These are phyloP conservation scores for Sus scrofa DNA, from an alignment of 2,113 vertebrate species.

Conservation along the genomic window T2T-Sscrofa CM000822.6:32361501-32362000, in stretches of 20 bases:
- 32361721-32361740: neutral
- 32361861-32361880: neutral
- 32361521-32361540: neutral
- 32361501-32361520: neutral
- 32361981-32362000: neutral
- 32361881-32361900: neutral
- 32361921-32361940: neutral
- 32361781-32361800: neutral
- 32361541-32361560: too few species aligned
- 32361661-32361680: too few species aligned
- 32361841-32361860: neutral
- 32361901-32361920: neutral
- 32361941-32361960: constrained; percentile 24
- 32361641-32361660: too few species aligned
- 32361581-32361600: too few species aligned
- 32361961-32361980: constrained; percentile 5
- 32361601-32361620: too few species aligned
- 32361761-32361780: neutral
- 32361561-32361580: too few species aligned
- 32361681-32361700: neutral
- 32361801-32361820: too few species aligned
- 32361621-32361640: too few species aligned
- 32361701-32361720: neutral
- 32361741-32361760: neutral
- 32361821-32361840: neutral